phyloP scores from a whole-genome alignment of 2,888 invertebrate species.

The Thera britannica region DNA sequence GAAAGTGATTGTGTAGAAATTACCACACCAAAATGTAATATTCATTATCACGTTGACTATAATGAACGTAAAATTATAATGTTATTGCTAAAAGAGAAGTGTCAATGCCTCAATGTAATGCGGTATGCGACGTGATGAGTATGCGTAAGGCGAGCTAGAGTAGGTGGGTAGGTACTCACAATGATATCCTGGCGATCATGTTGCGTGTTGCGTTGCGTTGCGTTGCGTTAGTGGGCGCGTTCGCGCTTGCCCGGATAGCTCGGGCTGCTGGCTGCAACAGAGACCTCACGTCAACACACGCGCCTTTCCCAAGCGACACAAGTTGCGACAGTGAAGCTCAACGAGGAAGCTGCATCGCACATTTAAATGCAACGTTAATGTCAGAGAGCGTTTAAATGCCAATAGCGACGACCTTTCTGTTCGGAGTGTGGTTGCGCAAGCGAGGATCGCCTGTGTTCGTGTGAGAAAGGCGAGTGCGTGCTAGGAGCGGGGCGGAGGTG shows the following conservation, averaged over 20 bases:
- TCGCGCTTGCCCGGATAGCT: constrained; percentile 65
- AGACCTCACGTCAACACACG: constrained; percentile 78
- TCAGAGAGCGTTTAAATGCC: constrained; percentile 84
- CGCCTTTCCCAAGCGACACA: constrained; percentile 80
- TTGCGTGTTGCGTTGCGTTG: constrained; percentile 46
- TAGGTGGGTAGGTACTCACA: constrained; percentile 65
- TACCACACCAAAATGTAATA: constrained; percentile 41
- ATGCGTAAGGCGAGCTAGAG: constrained; percentile 45
- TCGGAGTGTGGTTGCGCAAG: constrained; percentile 79
- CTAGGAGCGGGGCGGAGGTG: constrained; percentile 59
- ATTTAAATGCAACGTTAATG: constrained; percentile 83
- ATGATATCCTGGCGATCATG: constrained; percentile 74
- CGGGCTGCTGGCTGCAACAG: constrained; percentile 79
- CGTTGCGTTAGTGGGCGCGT: constrained; percentile 47
- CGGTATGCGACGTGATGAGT: constrained; percentile 12
- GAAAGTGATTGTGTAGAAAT: constrained; percentile 65
- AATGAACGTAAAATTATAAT: constrained; percentile 30
- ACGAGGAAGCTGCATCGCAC: constrained; percentile 82
- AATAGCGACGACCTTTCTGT: constrained; percentile 82
- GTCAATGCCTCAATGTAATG: constrained; percentile 18
- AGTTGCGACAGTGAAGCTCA: constrained; percentile 81
- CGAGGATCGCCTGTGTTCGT: constrained; percentile 77
- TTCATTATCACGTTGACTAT: constrained; percentile 42
- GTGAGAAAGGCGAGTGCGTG: constrained; percentile 78
- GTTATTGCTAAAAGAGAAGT: constrained; percentile 21